A percentile compares a stretch with the other conserved stretches of the same genome.
Evolutionary conservation across 2,888 invertebrate species (phyloP).

Genomic region (Pterostichus niger): DNA sequence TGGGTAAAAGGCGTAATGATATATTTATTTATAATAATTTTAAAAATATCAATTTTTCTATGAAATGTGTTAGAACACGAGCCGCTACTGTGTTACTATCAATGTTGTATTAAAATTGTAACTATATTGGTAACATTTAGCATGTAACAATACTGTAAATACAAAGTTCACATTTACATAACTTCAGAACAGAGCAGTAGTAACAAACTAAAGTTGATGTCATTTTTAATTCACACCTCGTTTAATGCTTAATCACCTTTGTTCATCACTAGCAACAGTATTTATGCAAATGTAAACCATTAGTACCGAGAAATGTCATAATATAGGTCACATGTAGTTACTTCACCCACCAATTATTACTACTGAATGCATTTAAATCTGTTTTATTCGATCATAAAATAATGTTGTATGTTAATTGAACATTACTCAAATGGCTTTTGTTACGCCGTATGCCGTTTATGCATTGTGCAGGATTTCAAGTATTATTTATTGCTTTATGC

Average conservation of each 20-base stretch:
- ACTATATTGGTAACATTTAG: too few species aligned
- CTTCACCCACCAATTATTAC: slow-evolving; percentile 30
- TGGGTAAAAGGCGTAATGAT: too few species aligned
- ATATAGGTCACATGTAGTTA: slow-evolving; percentile 35
- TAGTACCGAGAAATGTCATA: slow-evolving; percentile 43
- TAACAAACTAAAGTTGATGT: slow-evolving; percentile 38
- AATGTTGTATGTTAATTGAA: slow-evolving; percentile 19
- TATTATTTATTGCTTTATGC: too few species aligned
- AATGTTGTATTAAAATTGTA: too few species aligned
- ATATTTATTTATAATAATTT: too few species aligned
- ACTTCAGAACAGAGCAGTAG: slow-evolving; percentile 5
- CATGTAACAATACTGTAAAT: background rate
- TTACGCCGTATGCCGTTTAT: background rate
- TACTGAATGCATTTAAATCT: slow-evolving; percentile 38
- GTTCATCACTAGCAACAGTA: slow-evolving; percentile 11
- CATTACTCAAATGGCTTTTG: background rate
- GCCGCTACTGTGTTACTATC: too few species aligned
- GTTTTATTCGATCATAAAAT: slow-evolving; percentile 33
- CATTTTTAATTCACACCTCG: slow-evolving; percentile 45
- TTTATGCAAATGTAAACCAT: slow-evolving; percentile 33
- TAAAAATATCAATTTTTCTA: too few species aligned
- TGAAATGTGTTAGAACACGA: too few species aligned
- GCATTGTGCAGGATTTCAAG: too few species aligned
- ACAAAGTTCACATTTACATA: slow-evolving; percentile 29
- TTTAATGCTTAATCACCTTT: slow-evolving; percentile 20